Conservation (phyloP, 2,888 invertebrate species). For the Athalia rosae region DNA sequence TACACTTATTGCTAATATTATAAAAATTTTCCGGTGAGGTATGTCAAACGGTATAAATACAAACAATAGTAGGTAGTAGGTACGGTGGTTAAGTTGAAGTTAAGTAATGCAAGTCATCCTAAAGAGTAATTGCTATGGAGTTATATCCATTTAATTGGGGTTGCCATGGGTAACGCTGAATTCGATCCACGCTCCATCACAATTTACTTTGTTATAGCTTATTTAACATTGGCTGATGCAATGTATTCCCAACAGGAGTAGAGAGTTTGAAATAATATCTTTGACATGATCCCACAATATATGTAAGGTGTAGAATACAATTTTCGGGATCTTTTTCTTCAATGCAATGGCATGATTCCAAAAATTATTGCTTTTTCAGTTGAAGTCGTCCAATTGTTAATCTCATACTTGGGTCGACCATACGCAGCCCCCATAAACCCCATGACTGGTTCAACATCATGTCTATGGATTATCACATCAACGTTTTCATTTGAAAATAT, state of each 20-base stretch:
- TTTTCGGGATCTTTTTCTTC: slow-evolving; percentile 2
- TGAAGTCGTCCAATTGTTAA: not conserved
- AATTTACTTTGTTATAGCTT: not conserved
- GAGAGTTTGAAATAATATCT: slow-evolving; percentile 3
- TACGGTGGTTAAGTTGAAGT: slow-evolving; percentile 65
- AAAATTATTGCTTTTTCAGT: slow-evolving; percentile 16
- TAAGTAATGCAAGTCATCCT: slow-evolving; percentile 60
- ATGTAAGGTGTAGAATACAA: slow-evolving; percentile 8
- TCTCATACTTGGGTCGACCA: slow-evolving; percentile 1
- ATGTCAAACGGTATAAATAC: slow-evolving; percentile 63
- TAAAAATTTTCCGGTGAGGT: slow-evolving; percentile 61
- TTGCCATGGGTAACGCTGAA: not conserved
- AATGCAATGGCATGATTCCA: not conserved
- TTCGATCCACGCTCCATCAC: not conserved
- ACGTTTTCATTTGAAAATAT: slow-evolving; percentile 28
- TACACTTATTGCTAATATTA: slow-evolving; percentile 19
- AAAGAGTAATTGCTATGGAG: slow-evolving; percentile 61
- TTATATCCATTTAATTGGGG: slow-evolving; percentile 61
- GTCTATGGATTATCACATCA: slow-evolving; percentile 36
- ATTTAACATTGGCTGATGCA: not conserved
- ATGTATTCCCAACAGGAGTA: slow-evolving; percentile 10
- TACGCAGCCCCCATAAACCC: slow-evolving; percentile 35
- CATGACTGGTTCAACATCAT: slow-evolving; percentile 20
- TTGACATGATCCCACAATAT: not conserved
- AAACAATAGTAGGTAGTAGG: slow-evolving; percentile 67